phyloP scores from a whole-genome alignment of 1,140 invertebrate species.

The Neodiprion pinetum region DNA sequence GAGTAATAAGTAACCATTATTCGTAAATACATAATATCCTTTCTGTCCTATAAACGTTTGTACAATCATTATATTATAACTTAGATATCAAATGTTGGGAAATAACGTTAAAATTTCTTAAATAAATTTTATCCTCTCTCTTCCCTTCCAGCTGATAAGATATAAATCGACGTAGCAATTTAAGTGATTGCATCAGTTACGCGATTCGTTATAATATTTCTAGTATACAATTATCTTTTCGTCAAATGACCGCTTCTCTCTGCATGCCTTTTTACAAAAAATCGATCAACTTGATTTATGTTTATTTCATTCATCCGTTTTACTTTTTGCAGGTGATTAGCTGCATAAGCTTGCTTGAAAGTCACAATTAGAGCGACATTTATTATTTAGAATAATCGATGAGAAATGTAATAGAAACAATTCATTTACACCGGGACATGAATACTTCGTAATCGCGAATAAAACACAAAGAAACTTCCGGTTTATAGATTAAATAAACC shows the following conservation, averaged over 20 bases:
- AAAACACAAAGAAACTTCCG: too few relatives aligned
- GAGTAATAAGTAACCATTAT: constrained; percentile 46
- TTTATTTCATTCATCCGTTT: neutral
- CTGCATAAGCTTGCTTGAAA: neutral
- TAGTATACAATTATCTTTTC: neutral
- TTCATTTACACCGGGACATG: neutral
- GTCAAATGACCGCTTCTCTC: neutral
- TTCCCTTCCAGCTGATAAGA: neutral
- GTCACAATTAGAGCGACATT: neutral
- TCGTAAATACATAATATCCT: constrained; percentile 44
- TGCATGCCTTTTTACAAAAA: constrained; percentile 2
- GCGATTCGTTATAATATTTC: neutral
- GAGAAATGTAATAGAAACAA: neutral
- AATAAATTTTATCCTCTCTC: neutral
- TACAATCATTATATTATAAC: constrained; percentile 46
- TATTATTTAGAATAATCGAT: neutral
- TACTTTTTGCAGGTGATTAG: neutral
- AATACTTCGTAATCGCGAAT: neutral
- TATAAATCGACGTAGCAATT: neutral
- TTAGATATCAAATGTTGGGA: constrained; percentile 42
- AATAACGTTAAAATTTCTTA: constrained; percentile 31
- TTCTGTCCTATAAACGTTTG: constrained; percentile 48
- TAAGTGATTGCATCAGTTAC: neutral
- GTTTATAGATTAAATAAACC: too few relatives aligned
- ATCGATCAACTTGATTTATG: neutral